Conservation (phyloP, 2,888 invertebrate species). For the Polydrusus cervinus region DNA sequence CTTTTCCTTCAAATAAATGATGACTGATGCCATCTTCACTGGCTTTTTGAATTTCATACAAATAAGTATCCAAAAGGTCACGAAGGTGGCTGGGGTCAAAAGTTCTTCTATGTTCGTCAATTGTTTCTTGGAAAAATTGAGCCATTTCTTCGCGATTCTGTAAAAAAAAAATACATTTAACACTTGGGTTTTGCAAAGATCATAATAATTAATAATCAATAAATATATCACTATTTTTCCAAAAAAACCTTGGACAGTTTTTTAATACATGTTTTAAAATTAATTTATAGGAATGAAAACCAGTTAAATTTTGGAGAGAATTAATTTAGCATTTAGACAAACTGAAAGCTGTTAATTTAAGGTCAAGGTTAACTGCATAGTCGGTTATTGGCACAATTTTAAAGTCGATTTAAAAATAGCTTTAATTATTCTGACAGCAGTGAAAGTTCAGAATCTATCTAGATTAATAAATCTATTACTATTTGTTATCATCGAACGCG, state of each 20-base stretch:
- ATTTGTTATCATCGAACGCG: no score
- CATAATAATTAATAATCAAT: no score
- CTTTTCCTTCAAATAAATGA: conserved; percentile 87
- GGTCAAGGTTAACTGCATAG: conserved; percentile 51
- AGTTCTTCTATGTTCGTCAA: conserved; percentile 85
- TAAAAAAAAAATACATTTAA: conserved; percentile 43
- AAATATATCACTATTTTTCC: background rate
- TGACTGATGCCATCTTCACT: conserved; percentile 83
- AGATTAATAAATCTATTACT: no score
- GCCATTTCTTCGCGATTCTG: conserved; percentile 90
- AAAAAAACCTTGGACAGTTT: no score
- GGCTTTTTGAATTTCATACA: conserved; percentile 89
- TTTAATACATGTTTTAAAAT: background rate
- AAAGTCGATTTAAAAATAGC: conserved; percentile 23
- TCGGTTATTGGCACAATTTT: conserved; percentile 37
- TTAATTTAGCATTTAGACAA: conserved; percentile 38
- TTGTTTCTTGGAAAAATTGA: conserved; percentile 86
- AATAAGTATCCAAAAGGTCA: conserved; percentile 90
- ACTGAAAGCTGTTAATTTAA: conserved; percentile 47
- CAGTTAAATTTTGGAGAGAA: background rate
- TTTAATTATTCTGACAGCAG: conserved; percentile 31
- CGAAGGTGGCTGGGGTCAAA: conserved; percentile 84
- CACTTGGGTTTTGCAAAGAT: no score
- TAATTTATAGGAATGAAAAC: background rate
- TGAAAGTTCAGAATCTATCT: conserved; percentile 27